A percentile compares a stretch with the other conserved stretches of the same genome.
These are phyloP conservation scores for Potamarius usumacintae DNA, from an alignment of 2,113 vertebrate genomes.

Conservation along the genomic window DNA sequence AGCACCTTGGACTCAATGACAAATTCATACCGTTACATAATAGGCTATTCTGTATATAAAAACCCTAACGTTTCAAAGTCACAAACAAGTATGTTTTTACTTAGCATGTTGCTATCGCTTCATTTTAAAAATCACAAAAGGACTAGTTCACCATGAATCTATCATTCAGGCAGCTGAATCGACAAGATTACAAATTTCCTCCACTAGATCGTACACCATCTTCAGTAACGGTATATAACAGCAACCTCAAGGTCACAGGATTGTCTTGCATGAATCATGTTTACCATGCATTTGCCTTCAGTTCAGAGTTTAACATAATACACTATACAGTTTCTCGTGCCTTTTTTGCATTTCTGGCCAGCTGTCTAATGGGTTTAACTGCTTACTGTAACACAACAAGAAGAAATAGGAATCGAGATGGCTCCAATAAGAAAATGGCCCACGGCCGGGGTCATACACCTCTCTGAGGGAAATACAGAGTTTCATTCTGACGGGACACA, in stretches of 20 bases:
- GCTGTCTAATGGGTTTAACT: background rate
- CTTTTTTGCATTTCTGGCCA: background rate
- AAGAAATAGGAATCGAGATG: background rate
- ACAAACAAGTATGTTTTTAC: background rate
- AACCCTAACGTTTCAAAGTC: background rate
- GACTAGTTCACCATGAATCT: background rate
- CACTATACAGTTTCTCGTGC: background rate
- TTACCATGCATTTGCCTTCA: background rate
- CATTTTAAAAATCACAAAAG: background rate
- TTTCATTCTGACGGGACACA: background rate
- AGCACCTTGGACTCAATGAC: conserved; percentile 22
- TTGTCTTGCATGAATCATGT: background rate
- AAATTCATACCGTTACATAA: background rate
- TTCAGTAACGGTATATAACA: background rate
- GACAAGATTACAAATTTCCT: background rate
- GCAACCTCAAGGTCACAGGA: background rate
- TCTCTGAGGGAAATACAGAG: background rate
- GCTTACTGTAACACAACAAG: background rate
- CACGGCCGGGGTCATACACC: background rate
- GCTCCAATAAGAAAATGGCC: conserved; percentile 4
- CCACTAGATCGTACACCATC: background rate
- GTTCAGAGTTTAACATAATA: background rate
- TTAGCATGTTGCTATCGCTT: background rate
- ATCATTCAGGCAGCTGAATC: background rate
- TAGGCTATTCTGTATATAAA: background rate